Evolutionary conservation across 64 coral and sea anemone species (phyloP).

Genomic region (Porites australiensis): DNA sequence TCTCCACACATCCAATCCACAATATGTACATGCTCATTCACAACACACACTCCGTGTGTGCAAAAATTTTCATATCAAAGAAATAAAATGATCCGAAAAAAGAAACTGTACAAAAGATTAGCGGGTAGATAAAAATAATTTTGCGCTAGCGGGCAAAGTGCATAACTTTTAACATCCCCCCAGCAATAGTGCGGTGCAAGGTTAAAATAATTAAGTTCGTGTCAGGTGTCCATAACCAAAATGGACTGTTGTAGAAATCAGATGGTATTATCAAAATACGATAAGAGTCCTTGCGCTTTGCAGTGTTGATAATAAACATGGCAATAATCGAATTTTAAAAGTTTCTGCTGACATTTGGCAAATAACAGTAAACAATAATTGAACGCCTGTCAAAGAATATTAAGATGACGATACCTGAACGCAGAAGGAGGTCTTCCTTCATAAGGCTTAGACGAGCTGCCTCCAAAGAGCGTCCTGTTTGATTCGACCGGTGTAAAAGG

Average conservation of each 20-base stretch:
- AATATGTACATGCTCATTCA: too few relatives aligned
- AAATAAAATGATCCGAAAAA: too few relatives aligned
- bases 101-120: too few relatives aligned
- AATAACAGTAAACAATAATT: slow-evolving; percentile 1
- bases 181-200: too few relatives aligned
- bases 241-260: neutral
- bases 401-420: slow-evolving; percentile 39
- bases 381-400: neutral
- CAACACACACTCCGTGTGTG: too few relatives aligned
- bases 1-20: too few relatives aligned
- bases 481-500: slow-evolving; percentile 75
- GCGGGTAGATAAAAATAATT: too few relatives aligned
- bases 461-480: slow-evolving; percentile 60
- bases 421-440: slow-evolving; percentile 73
- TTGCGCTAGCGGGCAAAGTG: too few relatives aligned
- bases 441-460: neutral
- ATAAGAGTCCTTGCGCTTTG: neutral
- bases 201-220: neutral
- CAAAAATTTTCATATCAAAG: too few relatives aligned
- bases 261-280: neutral
- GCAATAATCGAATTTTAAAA: neutral
- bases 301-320: slow-evolving; percentile 1
- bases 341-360: neutral
- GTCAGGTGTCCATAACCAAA: neutral
- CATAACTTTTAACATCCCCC: too few relatives aligned